Evolutionary conservation across 92 coral and sea anemone species (phyloP).

Genomic region (Parazoanthus atlanticus): DNA sequence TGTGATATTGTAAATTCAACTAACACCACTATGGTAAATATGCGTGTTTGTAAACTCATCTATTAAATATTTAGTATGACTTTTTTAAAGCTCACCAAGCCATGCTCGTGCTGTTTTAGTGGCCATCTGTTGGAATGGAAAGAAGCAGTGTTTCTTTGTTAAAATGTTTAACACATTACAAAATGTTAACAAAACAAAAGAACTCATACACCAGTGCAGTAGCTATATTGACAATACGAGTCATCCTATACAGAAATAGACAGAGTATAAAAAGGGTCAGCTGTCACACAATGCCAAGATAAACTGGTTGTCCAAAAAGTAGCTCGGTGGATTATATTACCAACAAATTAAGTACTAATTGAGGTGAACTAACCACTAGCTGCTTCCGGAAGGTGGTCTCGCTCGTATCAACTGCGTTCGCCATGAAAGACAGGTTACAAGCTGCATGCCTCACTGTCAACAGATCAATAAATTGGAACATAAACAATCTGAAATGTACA

Average conservation of each 20-base stretch:
- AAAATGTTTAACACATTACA: neutral
- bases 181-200: neutral
- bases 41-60: neutral
- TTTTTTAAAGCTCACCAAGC: slow-evolving; percentile 70
- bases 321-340: too few species aligned
- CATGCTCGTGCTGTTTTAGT: slow-evolving; percentile 97
- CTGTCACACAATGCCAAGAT: neutral
- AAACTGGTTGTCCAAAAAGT: too few species aligned
- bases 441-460: slow-evolving; percentile 93
- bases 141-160: neutral
- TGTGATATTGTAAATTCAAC: neutral
- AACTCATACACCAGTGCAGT: too few species aligned
- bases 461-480: neutral
- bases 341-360: neutral
- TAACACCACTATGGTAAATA: neutral
- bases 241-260: neutral
- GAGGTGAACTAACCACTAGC: slow-evolving; percentile 72
- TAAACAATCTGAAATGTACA: neutral
- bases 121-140: slow-evolving; percentile 65
- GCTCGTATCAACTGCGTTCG: slow-evolving; percentile 84
- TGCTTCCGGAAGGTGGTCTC: slow-evolving; percentile 91
- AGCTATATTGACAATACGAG: too few species aligned
- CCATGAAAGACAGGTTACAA: slow-evolving; percentile 86
- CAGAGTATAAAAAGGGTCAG: neutral
- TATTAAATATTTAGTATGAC: neutral